Conservation (phyloP, 2,113 vertebrate genomes). For the Catharus minimus region DNA sequence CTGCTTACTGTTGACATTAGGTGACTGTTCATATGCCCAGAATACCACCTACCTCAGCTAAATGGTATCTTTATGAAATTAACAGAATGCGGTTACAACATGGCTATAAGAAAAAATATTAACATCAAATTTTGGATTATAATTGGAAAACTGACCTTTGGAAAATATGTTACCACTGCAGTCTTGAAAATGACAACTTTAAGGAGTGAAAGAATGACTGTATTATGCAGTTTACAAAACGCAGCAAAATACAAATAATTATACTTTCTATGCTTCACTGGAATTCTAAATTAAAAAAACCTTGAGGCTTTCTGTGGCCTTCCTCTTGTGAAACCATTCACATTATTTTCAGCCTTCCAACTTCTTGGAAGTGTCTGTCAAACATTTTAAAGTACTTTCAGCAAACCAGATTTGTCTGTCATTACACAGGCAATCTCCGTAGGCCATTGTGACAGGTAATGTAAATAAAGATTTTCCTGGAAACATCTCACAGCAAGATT, state of each 20-base stretch:
- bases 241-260: slow-evolving; percentile 45
- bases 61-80: slow-evolving; percentile 84
- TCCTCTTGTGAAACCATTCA: neutral
- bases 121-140: slow-evolving; percentile 73
- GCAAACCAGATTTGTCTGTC: neutral
- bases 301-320: neutral
- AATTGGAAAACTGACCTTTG: slow-evolving; percentile 80
- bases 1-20: slow-evolving; percentile 71
- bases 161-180: slow-evolving; percentile 76
- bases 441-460: neutral
- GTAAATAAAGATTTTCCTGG: neutral
- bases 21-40: slow-evolving; percentile 72
- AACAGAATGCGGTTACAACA: slow-evolving; percentile 66
- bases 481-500: neutral
- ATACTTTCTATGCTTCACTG: neutral
- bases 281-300: slow-evolving; percentile 14
- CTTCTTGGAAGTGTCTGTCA: slow-evolving; percentile 28
- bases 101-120: slow-evolving; percentile 63
- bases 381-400: neutral
- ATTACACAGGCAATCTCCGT: neutral
- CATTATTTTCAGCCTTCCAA: neutral
- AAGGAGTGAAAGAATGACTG: slow-evolving; percentile 54
- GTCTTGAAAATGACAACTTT: slow-evolving; percentile 56
- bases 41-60: slow-evolving; percentile 81
- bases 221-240: slow-evolving; percentile 50